Percentiles rank a stretch among this genome's conserved stretches.
Evolutionary conservation across 2,888 invertebrate genomes (phyloP).

Genomic region (Oscheius onirici): DNA sequence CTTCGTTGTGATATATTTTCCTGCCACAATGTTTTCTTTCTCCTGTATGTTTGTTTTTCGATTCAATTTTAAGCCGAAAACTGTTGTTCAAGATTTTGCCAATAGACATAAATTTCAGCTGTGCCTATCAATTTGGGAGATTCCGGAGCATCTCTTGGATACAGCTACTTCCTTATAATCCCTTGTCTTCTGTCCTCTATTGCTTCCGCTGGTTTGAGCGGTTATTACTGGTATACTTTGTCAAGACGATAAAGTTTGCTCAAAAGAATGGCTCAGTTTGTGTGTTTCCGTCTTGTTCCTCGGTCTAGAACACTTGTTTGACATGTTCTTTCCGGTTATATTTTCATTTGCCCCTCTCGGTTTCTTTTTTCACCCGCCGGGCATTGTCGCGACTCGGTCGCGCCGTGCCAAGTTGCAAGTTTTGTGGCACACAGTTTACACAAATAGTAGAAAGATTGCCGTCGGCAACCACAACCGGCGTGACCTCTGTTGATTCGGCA

Average conservation of each 20-base stretch:
- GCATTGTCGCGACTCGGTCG: slow-evolving; percentile 1
- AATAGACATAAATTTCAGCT: too few relatives aligned
- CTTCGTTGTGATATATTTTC: slow-evolving; percentile 10
- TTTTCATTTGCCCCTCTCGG: neutral
- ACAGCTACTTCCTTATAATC: slow-evolving; percentile 16
- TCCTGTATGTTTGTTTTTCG: neutral
- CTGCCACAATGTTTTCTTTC: slow-evolving; percentile 1
- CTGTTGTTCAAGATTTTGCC: too few relatives aligned
- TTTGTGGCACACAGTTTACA: slow-evolving; percentile 22
- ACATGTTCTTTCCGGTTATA: slow-evolving; percentile 9
- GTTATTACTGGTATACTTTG: slow-evolving; percentile 2
- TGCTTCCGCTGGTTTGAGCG: neutral
- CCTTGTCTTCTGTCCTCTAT: neutral
- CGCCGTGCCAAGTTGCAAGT: slow-evolving; percentile 20
- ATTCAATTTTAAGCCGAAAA: neutral
- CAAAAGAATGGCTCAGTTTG: neutral
- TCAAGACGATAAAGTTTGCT: neutral
- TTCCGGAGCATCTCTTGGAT: slow-evolving; percentile 1
- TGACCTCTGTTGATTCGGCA: slow-evolving; percentile 29
- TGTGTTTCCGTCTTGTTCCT: neutral
- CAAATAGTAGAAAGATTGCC: slow-evolving; percentile 23
- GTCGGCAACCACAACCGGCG: slow-evolving; percentile 24
- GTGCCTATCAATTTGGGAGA: too few relatives aligned
- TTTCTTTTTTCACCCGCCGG: slow-evolving; percentile 17
- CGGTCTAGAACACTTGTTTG: slow-evolving; percentile 19